phyloP scores from a whole-genome alignment of 2,888 invertebrate species.

The Cordilura impudica region DNA sequence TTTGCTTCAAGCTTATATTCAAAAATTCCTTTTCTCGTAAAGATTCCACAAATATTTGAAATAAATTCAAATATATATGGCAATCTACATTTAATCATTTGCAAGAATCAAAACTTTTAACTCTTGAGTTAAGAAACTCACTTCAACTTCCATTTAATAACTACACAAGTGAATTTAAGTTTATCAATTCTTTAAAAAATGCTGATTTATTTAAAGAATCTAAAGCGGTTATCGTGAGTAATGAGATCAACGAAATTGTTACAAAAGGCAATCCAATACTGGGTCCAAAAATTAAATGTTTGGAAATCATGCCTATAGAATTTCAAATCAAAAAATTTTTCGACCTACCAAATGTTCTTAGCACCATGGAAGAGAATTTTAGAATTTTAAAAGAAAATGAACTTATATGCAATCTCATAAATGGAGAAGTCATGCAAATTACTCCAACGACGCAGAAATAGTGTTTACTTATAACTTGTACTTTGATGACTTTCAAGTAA shows the following conservation, averaged over 20 bases:
- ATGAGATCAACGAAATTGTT: conserved; percentile 14
- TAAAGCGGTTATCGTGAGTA: not conserved
- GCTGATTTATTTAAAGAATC: conserved; percentile 14
- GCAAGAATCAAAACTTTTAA: too few relatives aligned
- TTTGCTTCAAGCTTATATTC: too few relatives aligned
- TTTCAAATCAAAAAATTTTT: conserved; percentile 41
- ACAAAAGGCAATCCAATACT: not conserved
- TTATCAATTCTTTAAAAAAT: too few relatives aligned
- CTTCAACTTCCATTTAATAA: too few relatives aligned
- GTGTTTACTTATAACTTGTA: conserved; percentile 8
- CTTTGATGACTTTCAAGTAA: conserved; percentile 9
- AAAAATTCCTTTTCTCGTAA: too few relatives aligned
- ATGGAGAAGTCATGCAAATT: conserved; percentile 9
- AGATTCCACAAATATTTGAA: too few relatives aligned
- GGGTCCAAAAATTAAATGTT: not conserved
- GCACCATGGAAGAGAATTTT: not conserved
- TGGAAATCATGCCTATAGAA: conserved; percentile 31
- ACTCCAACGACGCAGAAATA: not conserved
- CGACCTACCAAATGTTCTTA: conserved; percentile 25
- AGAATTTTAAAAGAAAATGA: conserved; percentile 7
- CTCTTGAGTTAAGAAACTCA: too few relatives aligned
- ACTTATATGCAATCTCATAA: not conserved
- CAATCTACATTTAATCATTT: too few relatives aligned
- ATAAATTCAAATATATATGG: too few relatives aligned
- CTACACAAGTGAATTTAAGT: too few relatives aligned